Base-by-base conservation (phyloP, 2,797 vertebrate species). In the Streptopelia turtur region DNA sequence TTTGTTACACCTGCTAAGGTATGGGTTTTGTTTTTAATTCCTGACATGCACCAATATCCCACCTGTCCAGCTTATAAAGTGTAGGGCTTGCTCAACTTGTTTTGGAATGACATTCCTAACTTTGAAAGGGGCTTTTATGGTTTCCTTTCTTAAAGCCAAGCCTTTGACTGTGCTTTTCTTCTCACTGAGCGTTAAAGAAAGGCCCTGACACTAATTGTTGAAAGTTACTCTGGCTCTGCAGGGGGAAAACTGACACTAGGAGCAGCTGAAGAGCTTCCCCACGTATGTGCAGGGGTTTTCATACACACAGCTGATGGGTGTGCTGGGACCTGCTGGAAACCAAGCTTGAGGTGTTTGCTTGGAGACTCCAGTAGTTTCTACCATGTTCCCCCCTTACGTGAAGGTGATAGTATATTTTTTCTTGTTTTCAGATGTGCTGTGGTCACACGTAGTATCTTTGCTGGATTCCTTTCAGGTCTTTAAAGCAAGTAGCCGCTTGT, bases 111-210 rank as follows among this genome's bases (percentile, higher is more conserved):
- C 37, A 43, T 86, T 83, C 77, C 45, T 59, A 53, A 39, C 20
- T 90, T 87, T 92, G 72, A 90, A 87, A 84, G 57, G 49, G 33
- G 10, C 31, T 90, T 94, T 90, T 84, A 63, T 79, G 52, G 31
- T 79, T 88, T 83, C n/a, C 23, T 59, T 89, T 57, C 83, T 91
- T 84, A 77, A 82, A 82, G 41, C 52, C 0, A 0, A 85, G 22
- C 66, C 66, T 52, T 94, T 55, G 37, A 17, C 68, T 57, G 20
- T 50, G 77, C 77, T 83, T 86, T 93, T 68, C 70, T 95, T 69
- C 52, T 92, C 33, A 7, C 56, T 37, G 39, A 66, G 70, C 59
- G 72, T 71, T 81, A 71, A 69, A 63, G 70, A 66, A 66, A 90
- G 52, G 63, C 31, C 66, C 65, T 70, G 55, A 45, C 16, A 11